Base-by-base conservation (phyloP, 2,888 invertebrate species). In the Hyposoter dolosus region DNA sequence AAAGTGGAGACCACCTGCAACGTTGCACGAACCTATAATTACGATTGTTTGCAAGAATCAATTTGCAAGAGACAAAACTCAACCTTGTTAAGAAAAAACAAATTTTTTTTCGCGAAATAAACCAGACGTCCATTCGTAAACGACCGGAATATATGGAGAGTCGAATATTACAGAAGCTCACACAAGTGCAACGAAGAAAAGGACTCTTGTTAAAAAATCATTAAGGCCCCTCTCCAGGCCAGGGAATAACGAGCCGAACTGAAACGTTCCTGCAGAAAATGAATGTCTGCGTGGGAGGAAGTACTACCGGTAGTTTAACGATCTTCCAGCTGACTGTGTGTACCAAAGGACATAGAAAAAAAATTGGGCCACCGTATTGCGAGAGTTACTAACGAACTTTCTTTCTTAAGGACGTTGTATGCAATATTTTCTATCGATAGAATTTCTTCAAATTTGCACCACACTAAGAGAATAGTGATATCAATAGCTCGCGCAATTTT, bases 151-250 rank as follows among this genome's bases (percentile, higher is more conserved):
- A 45, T 40, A 10, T 7, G 40, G 66, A 68, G 74, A 74, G 32
- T 60, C 60, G 56, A 43, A 66, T 65, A 66, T 77, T 72, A 47
- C 45, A 60, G 43, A n/a, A 72, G 56, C 68, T 76, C 1, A 17
- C 40, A 6, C 71, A 19, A 12, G 45, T 17, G 23, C 32, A 12
- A 76, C 63, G 45, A 68, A 63, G 76, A 69, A 28, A 65, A 50
- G 63, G 9, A 35, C 56, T 76, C 85, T 86, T 81, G 85, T 87
- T 87, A 85, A 87, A 87, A 87, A 83, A 83, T 85, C 87, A 81
- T 87, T 85, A 87, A 83, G 72, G 60, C 45, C 74, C 43, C 40
- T 69, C 0, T 23, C 60, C 60, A 15, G 66, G 19, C 23, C 50
- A 7, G 17, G 74, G n/a, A 60, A 35, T 74, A 40, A 72, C 32